phyloP scores from a whole-genome alignment of 2,797 vertebrate species.

The Phoebastria nigripes region DNA sequence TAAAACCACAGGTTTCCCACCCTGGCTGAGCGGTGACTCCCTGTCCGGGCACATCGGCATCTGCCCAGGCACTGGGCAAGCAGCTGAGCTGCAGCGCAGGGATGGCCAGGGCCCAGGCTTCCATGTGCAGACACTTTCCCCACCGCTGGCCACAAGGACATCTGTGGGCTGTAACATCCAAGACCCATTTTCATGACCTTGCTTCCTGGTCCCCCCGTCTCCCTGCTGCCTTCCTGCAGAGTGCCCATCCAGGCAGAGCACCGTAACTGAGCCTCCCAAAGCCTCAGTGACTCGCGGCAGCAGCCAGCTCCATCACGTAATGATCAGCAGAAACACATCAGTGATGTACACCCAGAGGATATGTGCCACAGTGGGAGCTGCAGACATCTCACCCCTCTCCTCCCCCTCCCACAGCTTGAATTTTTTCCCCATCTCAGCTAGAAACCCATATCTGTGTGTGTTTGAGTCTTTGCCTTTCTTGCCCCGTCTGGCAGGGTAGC shows the following conservation, averaged over 20 bases:
- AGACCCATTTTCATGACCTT: background rate
- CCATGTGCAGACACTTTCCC: background rate
- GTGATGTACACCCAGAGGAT: background rate
- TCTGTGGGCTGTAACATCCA: background rate
- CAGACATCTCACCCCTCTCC: background rate
- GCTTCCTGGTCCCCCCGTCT: too few relatives aligned
- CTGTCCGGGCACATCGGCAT: too few relatives aligned
- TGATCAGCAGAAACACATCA: background rate
- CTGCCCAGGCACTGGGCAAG: background rate
- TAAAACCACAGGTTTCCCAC: background rate
- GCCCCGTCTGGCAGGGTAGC: background rate
- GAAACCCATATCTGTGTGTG: background rate
- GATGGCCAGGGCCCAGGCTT: fast-evolving
- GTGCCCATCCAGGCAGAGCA: background rate
- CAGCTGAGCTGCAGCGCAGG: background rate
- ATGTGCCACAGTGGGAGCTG: background rate
- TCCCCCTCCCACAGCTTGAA: background rate
- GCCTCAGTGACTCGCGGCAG: fast-evolving
- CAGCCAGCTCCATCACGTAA: background rate
- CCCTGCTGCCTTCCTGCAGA: background rate
- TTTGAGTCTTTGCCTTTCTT: background rate
- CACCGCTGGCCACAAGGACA: fast-evolving
- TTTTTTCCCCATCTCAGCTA: background rate
- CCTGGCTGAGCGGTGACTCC: fast-evolving
- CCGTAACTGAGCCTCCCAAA: background rate